Evolutionary conservation across 2,797 vertebrate genomes (phyloP).

Genomic region (Diplodus puntazzo): DNA sequence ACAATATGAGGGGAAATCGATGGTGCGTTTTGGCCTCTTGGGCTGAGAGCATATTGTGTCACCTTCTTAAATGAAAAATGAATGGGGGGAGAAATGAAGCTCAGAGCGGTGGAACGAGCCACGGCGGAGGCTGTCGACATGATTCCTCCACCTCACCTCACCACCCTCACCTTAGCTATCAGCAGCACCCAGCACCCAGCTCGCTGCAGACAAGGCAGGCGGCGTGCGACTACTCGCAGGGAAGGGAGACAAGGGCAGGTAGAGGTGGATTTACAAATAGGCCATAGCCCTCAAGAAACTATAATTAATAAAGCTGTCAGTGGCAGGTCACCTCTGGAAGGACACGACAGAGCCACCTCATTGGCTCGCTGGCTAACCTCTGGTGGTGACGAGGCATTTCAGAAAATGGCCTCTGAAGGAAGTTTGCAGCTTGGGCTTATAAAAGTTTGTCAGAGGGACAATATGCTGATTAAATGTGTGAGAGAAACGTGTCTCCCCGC

Average conservation of each 20-base stretch:
- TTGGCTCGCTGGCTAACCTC: slow-evolving; percentile 36
- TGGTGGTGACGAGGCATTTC: slow-evolving; percentile 40
- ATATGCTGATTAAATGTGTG: neutral
- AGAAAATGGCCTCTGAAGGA: slow-evolving; percentile 26
- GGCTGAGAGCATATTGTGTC: slow-evolving; percentile 79
- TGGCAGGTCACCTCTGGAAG: slow-evolving; percentile 64
- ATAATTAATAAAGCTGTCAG: slow-evolving; percentile 81
- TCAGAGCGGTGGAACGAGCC: slow-evolving; percentile 76
- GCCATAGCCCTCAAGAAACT: slow-evolving; percentile 68
- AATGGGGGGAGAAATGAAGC: slow-evolving; percentile 77
- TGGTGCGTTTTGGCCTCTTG: slow-evolving; percentile 72
- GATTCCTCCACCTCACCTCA: slow-evolving; percentile 65
- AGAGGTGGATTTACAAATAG: slow-evolving; percentile 77
- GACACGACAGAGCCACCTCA: slow-evolving; percentile 55
- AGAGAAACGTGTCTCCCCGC: neutral
- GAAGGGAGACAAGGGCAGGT: slow-evolving; percentile 68
- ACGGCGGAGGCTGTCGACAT: slow-evolving; percentile 67
- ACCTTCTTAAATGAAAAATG: slow-evolving; percentile 85
- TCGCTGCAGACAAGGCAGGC: slow-evolving; percentile 51
- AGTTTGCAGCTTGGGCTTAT: neutral
- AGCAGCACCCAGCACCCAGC: slow-evolving; percentile 55
- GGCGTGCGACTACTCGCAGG: slow-evolving; percentile 19
- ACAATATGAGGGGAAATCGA: slow-evolving; percentile 77
- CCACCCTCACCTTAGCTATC: slow-evolving; percentile 56
- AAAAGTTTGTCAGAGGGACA: slow-evolving; percentile 14